Percentiles rank a stretch among this genome's conserved stretches.
phyloP scores from a whole-genome alignment of 2,888 invertebrate species.

The Leucania comma region DNA sequence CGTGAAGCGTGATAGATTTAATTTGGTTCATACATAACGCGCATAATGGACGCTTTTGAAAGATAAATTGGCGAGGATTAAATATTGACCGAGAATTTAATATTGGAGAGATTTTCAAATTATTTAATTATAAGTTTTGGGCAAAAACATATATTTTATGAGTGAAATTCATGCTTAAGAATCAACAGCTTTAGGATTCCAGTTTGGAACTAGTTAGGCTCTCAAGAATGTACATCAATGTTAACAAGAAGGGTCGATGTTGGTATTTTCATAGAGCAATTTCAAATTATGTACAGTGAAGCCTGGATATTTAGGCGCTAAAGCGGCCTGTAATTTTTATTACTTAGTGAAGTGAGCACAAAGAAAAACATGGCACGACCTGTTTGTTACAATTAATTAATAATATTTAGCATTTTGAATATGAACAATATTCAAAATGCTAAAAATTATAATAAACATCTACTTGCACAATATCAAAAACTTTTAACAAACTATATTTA shows the following conservation, averaged over 20 bases:
- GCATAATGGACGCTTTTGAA: conserved; percentile 25
- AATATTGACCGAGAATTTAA: conserved; percentile 9
- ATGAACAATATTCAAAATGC: too few relatives aligned
- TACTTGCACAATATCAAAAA: too few relatives aligned
- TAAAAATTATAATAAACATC: too few relatives aligned
- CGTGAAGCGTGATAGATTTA: conserved; percentile 32
- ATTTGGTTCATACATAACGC: conserved; percentile 44
- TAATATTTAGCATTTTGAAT: too few relatives aligned
- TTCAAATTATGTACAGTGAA: background rate
- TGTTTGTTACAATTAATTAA: too few relatives aligned
- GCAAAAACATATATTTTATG: background rate
- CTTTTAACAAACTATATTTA: too few relatives aligned
- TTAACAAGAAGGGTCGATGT: background rate
- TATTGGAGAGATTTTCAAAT: conserved; percentile 1
- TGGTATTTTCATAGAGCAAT: background rate
- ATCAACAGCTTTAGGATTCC: background rate
- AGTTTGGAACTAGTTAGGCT: background rate
- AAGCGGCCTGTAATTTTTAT: too few relatives aligned
- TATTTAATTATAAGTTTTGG: conserved; percentile 15
- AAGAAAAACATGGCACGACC: too few relatives aligned
- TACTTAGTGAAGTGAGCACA: too few relatives aligned
- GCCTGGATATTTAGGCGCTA: too few relatives aligned
- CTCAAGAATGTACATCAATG: background rate
- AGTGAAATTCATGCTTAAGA: background rate
- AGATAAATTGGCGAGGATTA: conserved; percentile 5